Evolutionary conservation across 2,113 vertebrate genomes (phyloP), one percentile per base, ranked within the genome.

Genomic region (Brachirus orientalis): DNA sequence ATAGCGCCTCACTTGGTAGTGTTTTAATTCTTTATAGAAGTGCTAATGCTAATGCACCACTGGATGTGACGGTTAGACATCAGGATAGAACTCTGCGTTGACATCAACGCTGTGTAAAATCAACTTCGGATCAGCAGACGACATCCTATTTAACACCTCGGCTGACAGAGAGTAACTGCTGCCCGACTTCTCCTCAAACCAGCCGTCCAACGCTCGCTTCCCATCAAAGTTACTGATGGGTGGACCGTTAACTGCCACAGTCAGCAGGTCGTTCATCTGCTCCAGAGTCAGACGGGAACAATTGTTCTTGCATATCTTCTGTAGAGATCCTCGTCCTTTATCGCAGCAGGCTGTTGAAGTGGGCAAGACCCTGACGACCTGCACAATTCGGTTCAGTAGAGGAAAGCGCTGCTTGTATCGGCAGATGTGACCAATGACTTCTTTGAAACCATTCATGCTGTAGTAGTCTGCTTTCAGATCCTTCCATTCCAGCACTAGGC

Each of bases 141-240:
- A 94, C 94, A 95, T 95, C 82, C 95, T 92, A 90, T 89, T 96
- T 80, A 96, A 64, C 86, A 96, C 93, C 75, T 97, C 96, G 0
- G 95, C 86, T 0, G 96, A 95, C 51, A 96, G 88, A 0, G 96
- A 85, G 0, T 94, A 96, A 61, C 94, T 95, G 75, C 94, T 96
- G 67, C 96, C 96, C 0, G 96, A 99, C 86, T 97, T 98, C 90
- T 99, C 97, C 85, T 99, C 96, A 0, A 99, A 99, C 97, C 97
- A 99, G 86, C 96, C 96, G 86, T 99, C 97, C 71, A 99, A 70
- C 0, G 97, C 95, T 63, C 96, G 86, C 88, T 98, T 99, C 77
- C 94, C 95, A 9, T 99, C 97, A 0, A 99, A 99, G 92, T 69
- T 94, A 19, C 91, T 84, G 3, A 99, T 95, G 52, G 96, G 93